Percentiles rank a stretch among this genome's conserved stretches.
Evolutionary conservation across 2,888 invertebrate genomes (phyloP).

Genomic region (Campoplex nolae): DNA sequence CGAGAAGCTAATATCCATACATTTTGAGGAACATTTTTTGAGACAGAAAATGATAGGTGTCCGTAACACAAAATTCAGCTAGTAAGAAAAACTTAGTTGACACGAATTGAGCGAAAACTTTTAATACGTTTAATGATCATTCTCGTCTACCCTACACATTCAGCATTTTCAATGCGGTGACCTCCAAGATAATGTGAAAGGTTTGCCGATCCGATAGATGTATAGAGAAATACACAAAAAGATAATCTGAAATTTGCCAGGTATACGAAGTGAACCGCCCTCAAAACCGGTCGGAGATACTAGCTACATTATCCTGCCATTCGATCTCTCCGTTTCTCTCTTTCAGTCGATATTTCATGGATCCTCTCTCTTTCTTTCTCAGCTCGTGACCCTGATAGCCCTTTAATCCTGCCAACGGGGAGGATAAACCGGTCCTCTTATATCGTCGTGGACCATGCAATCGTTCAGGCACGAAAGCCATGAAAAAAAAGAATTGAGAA

Average conservation of each 20-base stretch:
- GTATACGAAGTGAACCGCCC: conserved; percentile 40
- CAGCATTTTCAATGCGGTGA: neutral
- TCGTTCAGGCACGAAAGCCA: conserved; percentile 54
- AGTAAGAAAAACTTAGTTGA: neutral
- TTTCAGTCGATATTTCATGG: conserved; percentile 36
- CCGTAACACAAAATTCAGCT: neutral
- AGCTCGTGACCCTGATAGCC: conserved; percentile 53
- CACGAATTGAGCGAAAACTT: neutral
- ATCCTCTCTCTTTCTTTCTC: conserved; percentile 10
- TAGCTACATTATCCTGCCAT: conserved; percentile 44
- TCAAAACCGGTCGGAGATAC: conserved; percentile 59
- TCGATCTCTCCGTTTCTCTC: conserved; percentile 38
- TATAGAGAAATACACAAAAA: conserved; percentile 39
- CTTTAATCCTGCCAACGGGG: conserved; percentile 57
- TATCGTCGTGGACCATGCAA: conserved; percentile 45
- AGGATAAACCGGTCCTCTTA: conserved; percentile 52
- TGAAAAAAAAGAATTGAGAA: conserved; percentile 54
- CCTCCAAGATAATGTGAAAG: neutral
- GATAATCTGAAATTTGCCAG: conserved; percentile 49
- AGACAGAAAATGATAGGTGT: neutral
- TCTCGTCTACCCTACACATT: neutral
- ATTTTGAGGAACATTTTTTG: neutral
- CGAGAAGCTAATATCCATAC: conserved; percentile 9
- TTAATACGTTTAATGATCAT: neutral
- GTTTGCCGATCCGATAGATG: conserved; percentile 15